phyloP scores from a whole-genome alignment of 2,888 invertebrate species.

The Drosophila tripunctata region DNA sequence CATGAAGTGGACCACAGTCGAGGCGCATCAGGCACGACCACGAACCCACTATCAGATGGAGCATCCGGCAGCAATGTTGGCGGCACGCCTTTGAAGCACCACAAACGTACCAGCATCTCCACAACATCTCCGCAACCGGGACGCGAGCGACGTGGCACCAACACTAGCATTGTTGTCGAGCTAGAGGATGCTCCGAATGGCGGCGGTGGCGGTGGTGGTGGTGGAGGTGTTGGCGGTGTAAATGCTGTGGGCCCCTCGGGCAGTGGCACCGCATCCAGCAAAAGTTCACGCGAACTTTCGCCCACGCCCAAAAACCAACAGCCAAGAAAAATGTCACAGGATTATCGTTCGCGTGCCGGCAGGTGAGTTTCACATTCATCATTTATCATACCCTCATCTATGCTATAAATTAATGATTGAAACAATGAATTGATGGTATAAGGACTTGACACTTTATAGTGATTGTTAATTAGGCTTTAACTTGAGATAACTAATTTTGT shows the following conservation, averaged over 20 bases:
- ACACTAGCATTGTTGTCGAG: slow-evolving; percentile 70
- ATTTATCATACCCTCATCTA: slow-evolving; percentile 29
- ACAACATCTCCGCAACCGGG: slow-evolving; percentile 56
- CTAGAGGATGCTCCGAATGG: slow-evolving; percentile 37
- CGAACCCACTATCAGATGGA: slow-evolving; percentile 14
- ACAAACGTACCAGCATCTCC: slow-evolving; percentile 63
- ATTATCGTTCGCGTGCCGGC: slow-evolving; percentile 83
- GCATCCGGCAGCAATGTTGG: slow-evolving; percentile 34
- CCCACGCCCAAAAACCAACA: slow-evolving; percentile 82
- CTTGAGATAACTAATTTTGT: background rate
- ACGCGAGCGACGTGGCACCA: slow-evolving; percentile 67
- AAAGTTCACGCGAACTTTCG: slow-evolving; percentile 81
- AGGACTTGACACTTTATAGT: background rate
- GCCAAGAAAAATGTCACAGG: slow-evolving; percentile 83
- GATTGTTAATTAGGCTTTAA: background rate
- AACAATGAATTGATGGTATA: background rate
- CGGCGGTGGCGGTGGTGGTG: background rate
- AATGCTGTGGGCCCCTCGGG: slow-evolving; percentile 44
- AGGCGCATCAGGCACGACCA: slow-evolving; percentile 26
- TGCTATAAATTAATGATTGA: background rate
- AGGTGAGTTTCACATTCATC: slow-evolving; percentile 57
- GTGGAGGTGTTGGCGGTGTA: slow-evolving; percentile 7
- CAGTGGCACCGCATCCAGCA: slow-evolving; percentile 63
- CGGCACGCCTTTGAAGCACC: slow-evolving; percentile 70
- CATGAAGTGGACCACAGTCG: slow-evolving; percentile 61